These are phyloP conservation scores for Onychomys arenicola DNA, from an alignment of 2,797 vertebrate genomes.

Conservation along the genomic window DNA sequence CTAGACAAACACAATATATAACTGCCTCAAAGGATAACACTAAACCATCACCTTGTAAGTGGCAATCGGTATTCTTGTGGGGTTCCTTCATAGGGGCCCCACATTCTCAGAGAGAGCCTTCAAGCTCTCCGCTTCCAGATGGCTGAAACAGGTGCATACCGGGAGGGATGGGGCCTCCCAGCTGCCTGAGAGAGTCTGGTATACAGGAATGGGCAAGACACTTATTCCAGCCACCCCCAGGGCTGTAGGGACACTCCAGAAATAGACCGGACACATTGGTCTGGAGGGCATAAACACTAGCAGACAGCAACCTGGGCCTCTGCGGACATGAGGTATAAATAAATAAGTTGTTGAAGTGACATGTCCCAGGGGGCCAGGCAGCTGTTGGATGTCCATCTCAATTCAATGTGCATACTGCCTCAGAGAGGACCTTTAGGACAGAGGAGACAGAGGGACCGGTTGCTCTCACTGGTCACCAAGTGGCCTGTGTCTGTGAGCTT, in stretches of 20 bases:
- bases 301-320: neutral
- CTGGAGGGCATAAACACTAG: neutral
- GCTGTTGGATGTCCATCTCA: neutral
- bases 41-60: neutral
- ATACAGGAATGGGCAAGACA: neutral
- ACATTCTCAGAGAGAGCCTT: neutral
- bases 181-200: neutral
- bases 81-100: neutral
- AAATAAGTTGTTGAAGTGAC: neutral
- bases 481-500: neutral
- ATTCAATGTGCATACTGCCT: too few relatives aligned
- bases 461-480: neutral
- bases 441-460: neutral
- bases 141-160: neutral
- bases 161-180: neutral
- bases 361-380: neutral
- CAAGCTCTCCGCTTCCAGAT: neutral
- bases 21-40: neutral
- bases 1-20: neutral
- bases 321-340: constrained; percentile 16
- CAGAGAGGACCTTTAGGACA: neutral
- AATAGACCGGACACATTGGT: neutral
- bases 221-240: neutral
- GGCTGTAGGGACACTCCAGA: constrained; percentile 51
- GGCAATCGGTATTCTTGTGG: neutral